phyloP scores from a whole-genome alignment of 2,888 invertebrate genomes.

The Melipona beecheii region DNA sequence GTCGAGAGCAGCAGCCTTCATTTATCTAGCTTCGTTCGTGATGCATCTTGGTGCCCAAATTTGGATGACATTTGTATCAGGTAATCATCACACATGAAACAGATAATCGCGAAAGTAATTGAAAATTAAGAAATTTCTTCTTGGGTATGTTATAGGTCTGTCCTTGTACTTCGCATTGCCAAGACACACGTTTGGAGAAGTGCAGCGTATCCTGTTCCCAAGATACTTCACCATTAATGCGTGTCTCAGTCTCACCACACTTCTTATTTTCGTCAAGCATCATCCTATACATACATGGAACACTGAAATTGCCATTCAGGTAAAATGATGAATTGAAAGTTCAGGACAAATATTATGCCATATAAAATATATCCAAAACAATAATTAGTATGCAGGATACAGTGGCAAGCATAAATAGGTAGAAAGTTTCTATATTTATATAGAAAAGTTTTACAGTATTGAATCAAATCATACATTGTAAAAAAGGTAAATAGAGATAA shows the following conservation, averaged over 20 bases:
- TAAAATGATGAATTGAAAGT: neutral
- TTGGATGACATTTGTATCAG: constrained; percentile 97
- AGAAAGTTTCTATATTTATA: neutral
- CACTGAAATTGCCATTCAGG: constrained; percentile 85
- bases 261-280: constrained; percentile 89
- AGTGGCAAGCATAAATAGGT: too few species aligned
- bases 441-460: too few species aligned
- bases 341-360: neutral
- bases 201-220: constrained; percentile 94
- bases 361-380: neutral
- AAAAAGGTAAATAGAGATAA: too few species aligned
- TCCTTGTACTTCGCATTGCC: constrained; percentile 94
- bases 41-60: constrained; percentile 94
- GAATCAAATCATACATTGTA: too few species aligned
- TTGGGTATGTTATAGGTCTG: constrained; percentile 87
- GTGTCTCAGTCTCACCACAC: constrained; percentile 89
- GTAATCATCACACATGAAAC: constrained; percentile 83
- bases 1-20: constrained; percentile 85
- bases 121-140: neutral
- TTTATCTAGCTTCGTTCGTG: constrained; percentile 92
- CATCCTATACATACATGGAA: constrained; percentile 85
- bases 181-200: constrained; percentile 93
- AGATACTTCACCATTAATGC: constrained; percentile 93
- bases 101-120: neutral
- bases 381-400: neutral